Evolutionary conservation across 2,113 vertebrate species (phyloP).

Genomic region (Hippocampus mohnikei): DNA sequence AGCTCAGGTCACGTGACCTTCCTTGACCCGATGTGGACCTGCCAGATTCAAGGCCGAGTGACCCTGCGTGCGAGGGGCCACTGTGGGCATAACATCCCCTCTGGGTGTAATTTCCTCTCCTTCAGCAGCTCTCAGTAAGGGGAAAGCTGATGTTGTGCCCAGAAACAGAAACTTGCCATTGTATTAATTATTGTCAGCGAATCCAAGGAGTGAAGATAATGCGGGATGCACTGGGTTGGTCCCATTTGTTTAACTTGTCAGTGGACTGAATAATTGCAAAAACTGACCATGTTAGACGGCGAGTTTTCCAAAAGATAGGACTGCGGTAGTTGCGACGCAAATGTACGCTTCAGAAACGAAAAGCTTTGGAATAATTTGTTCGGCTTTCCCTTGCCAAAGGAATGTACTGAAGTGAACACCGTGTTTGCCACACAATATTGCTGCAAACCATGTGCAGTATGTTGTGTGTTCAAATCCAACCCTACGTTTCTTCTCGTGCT

Average conservation of each 20-base stretch:
- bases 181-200: conserved; percentile 79
- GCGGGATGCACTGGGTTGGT: conserved; percentile 74
- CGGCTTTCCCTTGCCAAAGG: conserved; percentile 49
- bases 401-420: conserved; percentile 45
- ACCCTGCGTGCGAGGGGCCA: conserved; percentile 32
- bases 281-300: conserved; percentile 79
- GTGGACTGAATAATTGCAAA: conserved; percentile 81
- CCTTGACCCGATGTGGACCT: conserved; percentile 22
- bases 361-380: conserved; percentile 64
- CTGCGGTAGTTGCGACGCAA: conserved; percentile 62
- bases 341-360: conserved; percentile 66
- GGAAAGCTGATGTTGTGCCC: conserved; percentile 70
- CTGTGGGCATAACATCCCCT: conserved; percentile 33
- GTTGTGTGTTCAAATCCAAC: background rate
- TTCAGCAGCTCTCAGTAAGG: conserved; percentile 55
- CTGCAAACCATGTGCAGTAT: background rate
- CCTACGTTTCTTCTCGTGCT: background rate
- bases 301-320: conserved; percentile 69
- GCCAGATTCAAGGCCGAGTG: conserved; percentile 30
- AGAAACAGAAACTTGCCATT: conserved; percentile 73
- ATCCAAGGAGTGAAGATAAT: conserved; percentile 78
- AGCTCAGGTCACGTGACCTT: conserved; percentile 42
- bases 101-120: conserved; percentile 55
- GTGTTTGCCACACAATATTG: background rate
- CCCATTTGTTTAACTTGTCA: conserved; percentile 81